These are phyloP conservation scores for Eilema griseolum DNA, from an alignment of 2,888 invertebrate genomes.

Conservation along the genomic window DNA sequence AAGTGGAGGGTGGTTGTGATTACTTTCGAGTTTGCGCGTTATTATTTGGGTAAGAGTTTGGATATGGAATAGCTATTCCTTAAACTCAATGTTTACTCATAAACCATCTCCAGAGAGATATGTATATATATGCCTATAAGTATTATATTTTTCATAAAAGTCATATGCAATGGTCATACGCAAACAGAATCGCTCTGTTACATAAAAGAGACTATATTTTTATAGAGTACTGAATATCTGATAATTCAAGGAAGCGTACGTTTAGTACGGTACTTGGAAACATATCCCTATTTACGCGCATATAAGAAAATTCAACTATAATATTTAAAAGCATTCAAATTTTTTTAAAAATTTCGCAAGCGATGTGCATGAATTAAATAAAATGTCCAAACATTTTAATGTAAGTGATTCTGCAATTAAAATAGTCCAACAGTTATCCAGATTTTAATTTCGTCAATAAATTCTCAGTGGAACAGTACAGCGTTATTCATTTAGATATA, in stretches of 20 bases:
- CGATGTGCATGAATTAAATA: background rate
- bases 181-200: too few relatives aligned
- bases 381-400: background rate
- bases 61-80: background rate
- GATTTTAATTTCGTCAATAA: too few relatives aligned
- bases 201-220: too few relatives aligned
- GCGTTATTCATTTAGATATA: background rate
- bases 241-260: too few relatives aligned
- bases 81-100: background rate
- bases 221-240: too few relatives aligned
- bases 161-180: too few relatives aligned
- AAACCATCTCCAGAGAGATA: background rate
- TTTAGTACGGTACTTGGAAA: too few relatives aligned
- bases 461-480: background rate
- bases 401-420: too few relatives aligned
- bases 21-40: slow-evolving; percentile 14
- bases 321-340: too few relatives aligned
- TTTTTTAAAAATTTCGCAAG: too few relatives aligned
- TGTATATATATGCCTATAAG: background rate
- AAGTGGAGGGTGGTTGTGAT: slow-evolving; percentile 14
- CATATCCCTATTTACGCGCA: background rate
- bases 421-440: too few relatives aligned
- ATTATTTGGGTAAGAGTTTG: background rate
- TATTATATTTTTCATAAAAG: background rate
- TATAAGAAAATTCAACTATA: background rate